Conservation (phyloP, 2,113 vertebrate genomes). For the Mesitornis unicolor region DNA sequence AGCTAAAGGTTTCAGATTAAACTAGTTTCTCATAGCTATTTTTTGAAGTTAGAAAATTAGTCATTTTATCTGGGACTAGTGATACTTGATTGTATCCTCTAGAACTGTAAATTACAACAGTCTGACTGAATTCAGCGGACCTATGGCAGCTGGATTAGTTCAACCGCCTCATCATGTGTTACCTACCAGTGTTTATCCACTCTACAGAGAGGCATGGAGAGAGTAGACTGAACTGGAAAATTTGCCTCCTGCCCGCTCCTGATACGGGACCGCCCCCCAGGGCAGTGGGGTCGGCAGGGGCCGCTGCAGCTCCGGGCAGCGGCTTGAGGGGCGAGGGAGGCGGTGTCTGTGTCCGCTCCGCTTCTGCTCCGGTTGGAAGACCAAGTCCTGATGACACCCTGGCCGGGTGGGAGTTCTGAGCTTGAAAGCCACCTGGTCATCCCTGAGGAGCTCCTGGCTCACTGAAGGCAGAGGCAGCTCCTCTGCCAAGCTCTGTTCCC, state of each 20-base stretch:
- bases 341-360: rapidly evolving
- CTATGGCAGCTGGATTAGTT: neutral
- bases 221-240: neutral
- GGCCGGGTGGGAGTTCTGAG: too few relatives aligned
- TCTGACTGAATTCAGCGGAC: neutral
- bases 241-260: rapidly evolving
- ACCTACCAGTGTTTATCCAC: neutral
- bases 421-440: too few relatives aligned
- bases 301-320: neutral
- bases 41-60: neutral
- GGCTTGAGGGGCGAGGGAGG: rapidly evolving
- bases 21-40: neutral
- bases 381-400: rapidly evolving
- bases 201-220: neutral
- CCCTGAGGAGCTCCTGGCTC: neutral
- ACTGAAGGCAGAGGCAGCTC: neutral
- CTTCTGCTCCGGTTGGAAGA: too few relatives aligned
- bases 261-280: rapidly evolving
- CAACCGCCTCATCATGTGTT: neutral
- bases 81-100: neutral
- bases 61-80: neutral
- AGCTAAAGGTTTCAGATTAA: neutral
- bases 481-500: neutral
- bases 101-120: neutral
- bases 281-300: too few relatives aligned